Evolutionary conservation across 2,113 vertebrate species (phyloP).

Genomic region (Petrocephalus microphthalmus): DNA sequence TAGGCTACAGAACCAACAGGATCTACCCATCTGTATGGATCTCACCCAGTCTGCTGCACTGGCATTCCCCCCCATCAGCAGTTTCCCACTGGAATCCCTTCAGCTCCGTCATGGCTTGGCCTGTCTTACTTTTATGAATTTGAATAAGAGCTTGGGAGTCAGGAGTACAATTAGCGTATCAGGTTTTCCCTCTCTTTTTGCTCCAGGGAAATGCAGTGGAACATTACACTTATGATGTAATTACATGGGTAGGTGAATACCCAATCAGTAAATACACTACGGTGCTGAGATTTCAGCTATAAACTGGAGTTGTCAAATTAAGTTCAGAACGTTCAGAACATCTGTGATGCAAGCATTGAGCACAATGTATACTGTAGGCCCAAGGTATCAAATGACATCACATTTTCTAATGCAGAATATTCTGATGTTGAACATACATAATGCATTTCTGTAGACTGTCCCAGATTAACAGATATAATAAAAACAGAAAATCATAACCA

Average conservation of each 20-base stretch:
- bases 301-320: not conserved
- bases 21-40: not conserved
- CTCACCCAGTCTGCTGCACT: not conserved
- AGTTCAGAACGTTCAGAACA: not conserved
- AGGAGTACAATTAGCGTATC: not conserved
- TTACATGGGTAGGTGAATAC: not conserved
- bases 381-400: not conserved
- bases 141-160: not conserved
- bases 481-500: not conserved
- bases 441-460: not conserved
- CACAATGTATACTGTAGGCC: not conserved
- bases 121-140: slow-evolving; percentile 1
- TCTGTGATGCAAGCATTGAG: not conserved
- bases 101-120: not conserved
- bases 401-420: not conserved
- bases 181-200: not conserved
- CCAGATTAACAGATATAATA: not conserved
- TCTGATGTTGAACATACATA: not conserved
- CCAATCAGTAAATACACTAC: not conserved
- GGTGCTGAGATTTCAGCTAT: not conserved
- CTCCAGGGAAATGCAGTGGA: not conserved
- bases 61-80: not conserved
- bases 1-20: not conserved
- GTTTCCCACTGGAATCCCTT: not conserved
- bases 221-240: not conserved